phyloP scores from a whole-genome alignment of 2,797 vertebrate genomes.

The Phoxinus dragarum region DNA sequence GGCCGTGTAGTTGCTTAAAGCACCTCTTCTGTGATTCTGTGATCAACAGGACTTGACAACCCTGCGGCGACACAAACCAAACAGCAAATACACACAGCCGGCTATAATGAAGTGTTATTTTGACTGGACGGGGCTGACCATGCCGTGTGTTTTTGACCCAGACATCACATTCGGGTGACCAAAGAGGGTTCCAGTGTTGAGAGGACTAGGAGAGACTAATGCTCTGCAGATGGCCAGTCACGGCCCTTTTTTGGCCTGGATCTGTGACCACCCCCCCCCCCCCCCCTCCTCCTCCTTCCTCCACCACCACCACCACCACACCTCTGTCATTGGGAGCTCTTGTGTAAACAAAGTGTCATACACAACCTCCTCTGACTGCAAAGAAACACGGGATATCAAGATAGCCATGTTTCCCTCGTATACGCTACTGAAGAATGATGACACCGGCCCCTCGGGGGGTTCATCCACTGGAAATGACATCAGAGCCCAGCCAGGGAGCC shows the following conservation, averaged over 20 bases:
- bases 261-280: slow-evolving; percentile 7
- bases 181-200: slow-evolving; percentile 40
- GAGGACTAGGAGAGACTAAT: slow-evolving; percentile 59
- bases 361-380: slow-evolving; percentile 63
- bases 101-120: slow-evolving; percentile 50
- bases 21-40: slow-evolving; percentile 16
- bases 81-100: slow-evolving; percentile 25
- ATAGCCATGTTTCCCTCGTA: slow-evolving; percentile 56
- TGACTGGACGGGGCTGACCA: slow-evolving; percentile 46
- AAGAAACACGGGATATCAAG: slow-evolving; percentile 60
- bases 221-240: slow-evolving; percentile 60
- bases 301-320: slow-evolving; percentile 38
- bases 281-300: not conserved
- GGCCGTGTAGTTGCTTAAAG: not conserved
- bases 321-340: slow-evolving; percentile 61
- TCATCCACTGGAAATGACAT: slow-evolving; percentile 59
- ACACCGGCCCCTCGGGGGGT: slow-evolving; percentile 52
- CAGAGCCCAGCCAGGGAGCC: slow-evolving; percentile 36
- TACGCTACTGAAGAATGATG: slow-evolving; percentile 61
- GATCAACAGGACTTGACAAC: slow-evolving; percentile 9
- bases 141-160: slow-evolving; percentile 30
- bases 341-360: slow-evolving; percentile 63
- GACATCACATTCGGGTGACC: slow-evolving; percentile 54
- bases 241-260: slow-evolving; percentile 45
- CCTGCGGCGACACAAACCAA: not conserved